phyloP scores from a whole-genome alignment of 2,113 vertebrate species.

The Mungos mungo region DNA sequence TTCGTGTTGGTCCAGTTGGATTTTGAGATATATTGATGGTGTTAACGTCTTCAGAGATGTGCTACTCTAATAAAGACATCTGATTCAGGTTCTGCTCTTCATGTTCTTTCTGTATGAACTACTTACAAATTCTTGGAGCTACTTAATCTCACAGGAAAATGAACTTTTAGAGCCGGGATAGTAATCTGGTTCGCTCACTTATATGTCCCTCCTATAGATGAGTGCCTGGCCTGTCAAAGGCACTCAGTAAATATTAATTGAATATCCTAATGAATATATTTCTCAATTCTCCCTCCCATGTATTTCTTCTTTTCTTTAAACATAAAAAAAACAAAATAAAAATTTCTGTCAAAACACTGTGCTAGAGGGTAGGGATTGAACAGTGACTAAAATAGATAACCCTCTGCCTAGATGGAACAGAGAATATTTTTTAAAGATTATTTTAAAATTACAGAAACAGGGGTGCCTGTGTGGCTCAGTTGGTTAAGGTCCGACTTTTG shows the following conservation, averaged over 20 bases:
- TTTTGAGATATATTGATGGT: neutral
- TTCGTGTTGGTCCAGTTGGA: neutral
- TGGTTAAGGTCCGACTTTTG: too few species aligned
- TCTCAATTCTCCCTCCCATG: neutral
- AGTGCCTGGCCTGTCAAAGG: neutral
- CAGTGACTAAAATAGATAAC: neutral
- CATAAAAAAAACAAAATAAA: neutral
- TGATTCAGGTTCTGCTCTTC: neutral
- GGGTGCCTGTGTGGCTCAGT: too few species aligned
- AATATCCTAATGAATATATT: neutral
- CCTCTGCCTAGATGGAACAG: neutral
- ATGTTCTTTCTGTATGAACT: neutral
- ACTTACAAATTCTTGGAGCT: neutral
- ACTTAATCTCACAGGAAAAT: neutral
- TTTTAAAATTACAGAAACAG: neutral
- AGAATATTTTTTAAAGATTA: neutral
- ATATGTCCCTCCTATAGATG: neutral
- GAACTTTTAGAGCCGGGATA: neutral
- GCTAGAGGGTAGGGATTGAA: neutral
- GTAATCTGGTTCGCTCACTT: neutral
- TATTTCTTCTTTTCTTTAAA: neutral
- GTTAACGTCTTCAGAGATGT: slow-evolving; percentile 9
- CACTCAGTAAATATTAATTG: slow-evolving; percentile 25
- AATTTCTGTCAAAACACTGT: neutral
- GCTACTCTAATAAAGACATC: neutral